Evolutionary conservation across 2,888 invertebrate species (phyloP), one percentile per base, ranked within the genome.

Genomic region (Lampropteryx suffumata): DNA sequence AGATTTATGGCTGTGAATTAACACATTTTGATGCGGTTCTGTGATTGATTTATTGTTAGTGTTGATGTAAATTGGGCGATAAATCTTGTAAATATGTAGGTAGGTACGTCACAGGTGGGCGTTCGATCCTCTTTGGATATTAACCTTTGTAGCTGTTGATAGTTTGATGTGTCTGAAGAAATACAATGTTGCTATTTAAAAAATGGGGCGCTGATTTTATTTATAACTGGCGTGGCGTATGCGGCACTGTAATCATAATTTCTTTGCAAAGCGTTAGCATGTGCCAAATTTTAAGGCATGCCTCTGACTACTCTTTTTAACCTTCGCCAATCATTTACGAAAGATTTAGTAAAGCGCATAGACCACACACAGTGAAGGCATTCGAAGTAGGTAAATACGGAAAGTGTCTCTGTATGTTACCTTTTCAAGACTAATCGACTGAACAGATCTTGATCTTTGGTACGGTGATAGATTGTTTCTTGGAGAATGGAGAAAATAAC

Each of bases 41-140:
- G 65, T 82, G 87, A 88, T 81, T 80, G 87, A 88, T 88, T 86
- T 89, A 88, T 85, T 66, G 72, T 69, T 75, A 72, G 76, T 68
- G 69, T 73, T 64, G 70, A 64, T 76, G 79, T 78, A 77, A 82
- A 83, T 83, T 70, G 72, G 70, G 63, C 71, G 61, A 76, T 82
- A 81, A 77, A 76, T 78, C 69, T 61, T 47, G 62, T 63, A 51
- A 59, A 51, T 59, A 55, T 64, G 69, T 65, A n/a, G n/a, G n/a
- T n/a, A n/a, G n/a, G n/a, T 66, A 53, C 63, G 59, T 66, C 58
- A 62, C 65, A 73, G 75, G 83, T 83, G 83, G 86, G 86, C 81
- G 83, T 68, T 61, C 36, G n/a, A 40, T 33, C 43, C 39, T 29
- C 30, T 21, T 21, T 35, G 30, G 56, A 54, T 44, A 45, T 39